These are phyloP conservation scores for Apodemia mormo DNA, from an alignment of 2,888 invertebrate genomes.

Conservation along the genomic window DNA sequence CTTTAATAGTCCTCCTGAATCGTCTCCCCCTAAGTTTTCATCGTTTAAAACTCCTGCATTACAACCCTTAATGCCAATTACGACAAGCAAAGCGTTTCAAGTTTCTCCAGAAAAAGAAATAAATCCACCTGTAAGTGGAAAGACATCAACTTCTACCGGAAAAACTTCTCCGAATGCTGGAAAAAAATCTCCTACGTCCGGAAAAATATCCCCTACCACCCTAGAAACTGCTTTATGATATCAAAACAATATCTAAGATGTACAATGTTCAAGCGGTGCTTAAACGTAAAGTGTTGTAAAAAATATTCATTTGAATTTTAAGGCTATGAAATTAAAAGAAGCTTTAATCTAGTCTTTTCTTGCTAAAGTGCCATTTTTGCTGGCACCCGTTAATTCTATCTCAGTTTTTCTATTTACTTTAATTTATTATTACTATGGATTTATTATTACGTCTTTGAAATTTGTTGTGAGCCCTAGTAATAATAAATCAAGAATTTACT, in stretches of 20 bases:
- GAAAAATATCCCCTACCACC: constrained; percentile 74
- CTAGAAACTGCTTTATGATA: constrained; percentile 85
- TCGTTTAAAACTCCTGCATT: constrained; percentile 64
- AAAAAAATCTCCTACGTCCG: neutral
- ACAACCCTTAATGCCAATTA: constrained; percentile 41
- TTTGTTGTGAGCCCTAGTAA: neutral
- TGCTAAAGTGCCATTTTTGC: constrained; percentile 68
- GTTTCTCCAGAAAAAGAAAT: constrained; percentile 58
- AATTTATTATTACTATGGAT: constrained; percentile 36
- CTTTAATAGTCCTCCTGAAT: constrained; percentile 68
- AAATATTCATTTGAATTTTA: constrained; percentile 48
- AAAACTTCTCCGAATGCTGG: constrained; percentile 2
- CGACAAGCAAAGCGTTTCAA: constrained; percentile 58
- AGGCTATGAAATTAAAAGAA: constrained; percentile 70
- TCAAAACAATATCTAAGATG: constrained; percentile 36
- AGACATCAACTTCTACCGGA: neutral
- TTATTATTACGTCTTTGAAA: neutral
- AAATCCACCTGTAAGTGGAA: neutral
- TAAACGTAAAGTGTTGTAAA: constrained; percentile 41
- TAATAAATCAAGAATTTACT: too few relatives aligned
- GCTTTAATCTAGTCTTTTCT: constrained; percentile 80
- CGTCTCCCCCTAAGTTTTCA: constrained; percentile 63
- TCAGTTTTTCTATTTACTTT: constrained; percentile 54
- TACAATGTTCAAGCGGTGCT: constrained; percentile 58
- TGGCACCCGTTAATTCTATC: constrained; percentile 55